phyloP scores from a whole-genome alignment of 2,888 invertebrate species.

The Noctua pronuba region DNA sequence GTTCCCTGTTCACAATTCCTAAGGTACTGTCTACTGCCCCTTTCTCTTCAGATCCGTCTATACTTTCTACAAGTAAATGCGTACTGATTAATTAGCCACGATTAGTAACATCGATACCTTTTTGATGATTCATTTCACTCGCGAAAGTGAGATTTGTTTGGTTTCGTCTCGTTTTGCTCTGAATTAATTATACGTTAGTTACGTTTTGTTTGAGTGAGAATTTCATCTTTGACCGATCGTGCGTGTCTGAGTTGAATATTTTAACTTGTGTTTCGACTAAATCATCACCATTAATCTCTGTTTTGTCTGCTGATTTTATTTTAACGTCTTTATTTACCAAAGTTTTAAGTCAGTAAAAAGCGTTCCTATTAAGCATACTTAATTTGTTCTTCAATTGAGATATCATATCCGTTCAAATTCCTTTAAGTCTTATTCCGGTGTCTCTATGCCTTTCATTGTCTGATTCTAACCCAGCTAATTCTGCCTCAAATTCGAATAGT shows the following conservation, averaged over 20 bases:
- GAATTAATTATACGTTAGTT: slow-evolving; percentile 61
- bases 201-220: slow-evolving; percentile 42
- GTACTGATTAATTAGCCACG: slow-evolving; percentile 89
- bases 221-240: slow-evolving; percentile 35
- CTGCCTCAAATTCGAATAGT: slow-evolving; percentile 27
- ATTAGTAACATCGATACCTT: slow-evolving; percentile 82
- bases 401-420: background rate
- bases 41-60: slow-evolving; percentile 82
- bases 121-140: slow-evolving; percentile 72
- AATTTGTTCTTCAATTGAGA: background rate
- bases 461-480: background rate
- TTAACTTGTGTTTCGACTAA: slow-evolving; percentile 1
- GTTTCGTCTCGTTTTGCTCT: slow-evolving; percentile 67
- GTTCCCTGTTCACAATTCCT: slow-evolving; percentile 63
- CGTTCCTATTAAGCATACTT: background rate
- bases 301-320: slow-evolving; percentile 2
- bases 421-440: background rate
- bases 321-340: background rate
- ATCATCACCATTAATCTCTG: background rate
- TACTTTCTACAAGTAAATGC: slow-evolving; percentile 87
- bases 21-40: slow-evolving; percentile 77
- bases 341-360: background rate
- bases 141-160: slow-evolving; percentile 77
- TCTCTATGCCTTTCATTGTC: background rate
- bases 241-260: slow-evolving; percentile 24